phyloP scores from a whole-genome alignment of 2,888 invertebrate species.

The Leucophenga montana region DNA sequence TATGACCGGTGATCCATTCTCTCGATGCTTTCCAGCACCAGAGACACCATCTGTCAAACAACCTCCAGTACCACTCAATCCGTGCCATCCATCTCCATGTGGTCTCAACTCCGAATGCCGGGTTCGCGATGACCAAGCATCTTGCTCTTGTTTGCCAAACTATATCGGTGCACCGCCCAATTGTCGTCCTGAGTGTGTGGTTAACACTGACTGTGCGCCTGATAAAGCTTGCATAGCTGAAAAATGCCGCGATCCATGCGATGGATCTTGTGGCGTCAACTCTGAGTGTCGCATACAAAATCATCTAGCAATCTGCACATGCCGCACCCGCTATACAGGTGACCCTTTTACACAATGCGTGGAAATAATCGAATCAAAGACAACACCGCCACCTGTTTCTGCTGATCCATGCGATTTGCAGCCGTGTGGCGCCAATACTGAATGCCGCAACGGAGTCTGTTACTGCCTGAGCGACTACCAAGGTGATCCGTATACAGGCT shows the following conservation, averaged over 20 bases:
- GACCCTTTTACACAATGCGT: conserved; percentile 80
- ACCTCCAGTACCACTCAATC: conserved; percentile 72
- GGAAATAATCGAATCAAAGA: conserved; percentile 75
- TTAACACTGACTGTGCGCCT: conserved; percentile 79
- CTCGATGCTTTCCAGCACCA: conserved; percentile 78
- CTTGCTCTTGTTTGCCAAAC: conserved; percentile 78
- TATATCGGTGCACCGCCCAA: conserved; percentile 82
- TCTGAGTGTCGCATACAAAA: conserved; percentile 82
- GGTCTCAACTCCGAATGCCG: conserved; percentile 82
- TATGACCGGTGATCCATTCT: conserved; percentile 86
- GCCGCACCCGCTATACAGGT: conserved; percentile 77
- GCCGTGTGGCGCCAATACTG: conserved; percentile 84
- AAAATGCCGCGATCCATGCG: conserved; percentile 82
- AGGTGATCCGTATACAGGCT: conserved; percentile 79
- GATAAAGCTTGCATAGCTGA: conserved; percentile 81
- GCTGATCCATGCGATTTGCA: conserved; percentile 82
- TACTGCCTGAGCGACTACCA: conserved; percentile 77
- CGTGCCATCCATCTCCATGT: conserved; percentile 84
- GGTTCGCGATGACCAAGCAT: conserved; percentile 76
- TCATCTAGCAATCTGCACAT: conserved; percentile 81
- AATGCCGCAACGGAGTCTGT: conserved; percentile 81
- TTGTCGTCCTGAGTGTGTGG: conserved; percentile 79
- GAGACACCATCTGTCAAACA: conserved; percentile 56
- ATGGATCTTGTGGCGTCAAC: conserved; percentile 82
- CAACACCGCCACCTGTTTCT: conserved; percentile 66